Evolutionary conservation across 2,113 vertebrate species (phyloP).

Genomic region (Mandrillus leucophaeus): DNA sequence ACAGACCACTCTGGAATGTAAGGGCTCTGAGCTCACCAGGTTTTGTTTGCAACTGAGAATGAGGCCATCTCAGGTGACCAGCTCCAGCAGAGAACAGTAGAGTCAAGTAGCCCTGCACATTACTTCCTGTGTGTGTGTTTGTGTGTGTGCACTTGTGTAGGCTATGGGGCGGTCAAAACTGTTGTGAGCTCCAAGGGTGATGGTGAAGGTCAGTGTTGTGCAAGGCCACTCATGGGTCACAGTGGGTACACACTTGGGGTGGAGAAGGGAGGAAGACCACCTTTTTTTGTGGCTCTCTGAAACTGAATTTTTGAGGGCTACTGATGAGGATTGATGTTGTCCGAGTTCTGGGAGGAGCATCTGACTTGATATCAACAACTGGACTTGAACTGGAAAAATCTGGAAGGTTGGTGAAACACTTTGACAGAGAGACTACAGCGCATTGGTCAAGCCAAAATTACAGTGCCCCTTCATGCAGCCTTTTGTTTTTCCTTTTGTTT

Average conservation of each 20-base stretch:
- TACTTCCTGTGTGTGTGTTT: background rate
- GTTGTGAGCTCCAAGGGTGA: background rate
- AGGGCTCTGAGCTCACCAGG: background rate
- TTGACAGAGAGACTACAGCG: background rate
- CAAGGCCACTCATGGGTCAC: background rate
- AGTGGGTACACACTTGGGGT: accelerated
- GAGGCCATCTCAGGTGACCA: background rate
- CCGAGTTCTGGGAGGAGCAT: background rate
- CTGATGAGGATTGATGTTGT: background rate
- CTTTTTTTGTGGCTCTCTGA: background rate
- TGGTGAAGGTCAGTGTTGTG: background rate
- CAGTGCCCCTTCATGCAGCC: background rate
- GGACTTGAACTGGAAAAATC: background rate
- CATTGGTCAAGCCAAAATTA: background rate
- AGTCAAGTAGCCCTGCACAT: background rate
- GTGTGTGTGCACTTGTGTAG: background rate
- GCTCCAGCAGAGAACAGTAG: background rate
- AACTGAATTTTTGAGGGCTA: background rate
- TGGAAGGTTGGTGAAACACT: background rate
- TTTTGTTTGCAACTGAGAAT: background rate
- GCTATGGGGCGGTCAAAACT: background rate
- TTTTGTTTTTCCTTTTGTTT: too few relatives aligned
- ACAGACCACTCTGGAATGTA: background rate
- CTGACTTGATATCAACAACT: background rate
- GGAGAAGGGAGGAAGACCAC: too few relatives aligned